Evolutionary conservation across 2,888 invertebrate species (phyloP), one percentile per base, ranked within the genome.

Genomic region (Allophyes oxyacanthae): DNA sequence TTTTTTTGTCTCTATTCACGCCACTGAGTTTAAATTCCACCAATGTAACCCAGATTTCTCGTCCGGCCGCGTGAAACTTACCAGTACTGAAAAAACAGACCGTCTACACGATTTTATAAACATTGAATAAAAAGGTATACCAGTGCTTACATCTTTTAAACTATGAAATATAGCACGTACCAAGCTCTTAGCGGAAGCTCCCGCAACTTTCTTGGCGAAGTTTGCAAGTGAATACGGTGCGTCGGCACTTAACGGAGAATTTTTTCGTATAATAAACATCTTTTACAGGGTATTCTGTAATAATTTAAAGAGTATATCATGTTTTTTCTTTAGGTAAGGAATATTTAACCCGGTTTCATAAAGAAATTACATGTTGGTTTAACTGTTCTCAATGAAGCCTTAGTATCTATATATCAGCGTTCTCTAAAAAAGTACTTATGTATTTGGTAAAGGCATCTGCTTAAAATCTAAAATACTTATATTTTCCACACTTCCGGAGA

Each of bases 81-180:
- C 52, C 58, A 51, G 46, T 68, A 52, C 58, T 67, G 65, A 73
- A 71, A 68, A 74, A 62, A 75, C 63, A 51, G 58, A 63, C 63
- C 65, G 72, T 69, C 72, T 66, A 77, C 75, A 68, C 72, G 73
- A 76, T 79, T 78, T 75, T 75, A 81, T 81, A 82, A 82, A 80
- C 79, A 79, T 67, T 72, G 75, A 79, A 83, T 79, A 83, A 81
- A 79, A 72, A 79, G 75, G 74, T 79, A 75, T 77, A 75, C 72
- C 78, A 66, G 72, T 72, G 66, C 79, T 80, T 82, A 77, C 77
- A 69, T 84, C 82, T 82, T 82, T 82, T 84, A 81, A 83, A 83
- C 84, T 83, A 84, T 83, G 84, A 83, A 82, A 83, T 84, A 83
- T 83, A 78, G 83, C 76, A 66, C 71, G 79, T 81, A 78, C 75